Evolutionary conservation across 2,797 vertebrate genomes (phyloP).

Genomic region (Podarcis siculus): DNA sequence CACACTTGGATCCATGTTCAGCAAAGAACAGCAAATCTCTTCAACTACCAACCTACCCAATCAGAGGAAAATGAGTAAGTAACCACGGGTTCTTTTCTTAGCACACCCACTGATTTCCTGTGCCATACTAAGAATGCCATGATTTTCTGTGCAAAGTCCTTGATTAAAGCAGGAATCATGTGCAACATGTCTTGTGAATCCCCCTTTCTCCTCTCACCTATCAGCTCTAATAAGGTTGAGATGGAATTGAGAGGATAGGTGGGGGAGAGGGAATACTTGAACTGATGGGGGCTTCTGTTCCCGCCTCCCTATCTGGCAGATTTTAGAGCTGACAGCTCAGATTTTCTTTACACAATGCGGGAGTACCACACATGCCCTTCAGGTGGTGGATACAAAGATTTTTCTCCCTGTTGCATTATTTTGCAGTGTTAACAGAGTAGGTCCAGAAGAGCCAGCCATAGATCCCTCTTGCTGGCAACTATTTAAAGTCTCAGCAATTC

Average conservation of each 20-base stretch:
- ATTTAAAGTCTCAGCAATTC: not conserved
- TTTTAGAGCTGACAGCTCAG: not conserved
- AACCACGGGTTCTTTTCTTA: not conserved
- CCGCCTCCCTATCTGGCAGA: not conserved
- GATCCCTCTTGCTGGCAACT: not conserved
- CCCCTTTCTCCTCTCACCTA: not conserved
- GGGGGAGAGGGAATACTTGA: not conserved
- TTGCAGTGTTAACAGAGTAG: not conserved
- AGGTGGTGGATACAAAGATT: not conserved
- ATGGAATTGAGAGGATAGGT: not conserved
- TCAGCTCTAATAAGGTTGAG: not conserved
- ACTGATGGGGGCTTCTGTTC: not conserved
- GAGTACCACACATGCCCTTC: not conserved
- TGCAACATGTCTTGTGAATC: not conserved
- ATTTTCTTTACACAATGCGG: not conserved
- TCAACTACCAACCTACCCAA: not conserved
- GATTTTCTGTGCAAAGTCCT: not conserved
- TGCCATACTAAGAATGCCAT: not conserved
- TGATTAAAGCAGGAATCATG: not conserved
- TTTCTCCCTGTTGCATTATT: not conserved
- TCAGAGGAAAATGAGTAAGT: not conserved
- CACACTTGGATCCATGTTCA: not conserved
- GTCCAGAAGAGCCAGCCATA: not conserved
- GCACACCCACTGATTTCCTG: not conserved
- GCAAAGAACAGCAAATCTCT: not conserved